Evolutionary conservation across 1,140 invertebrate genomes (phyloP).

Genomic region (Drosophila sucinea): DNA sequence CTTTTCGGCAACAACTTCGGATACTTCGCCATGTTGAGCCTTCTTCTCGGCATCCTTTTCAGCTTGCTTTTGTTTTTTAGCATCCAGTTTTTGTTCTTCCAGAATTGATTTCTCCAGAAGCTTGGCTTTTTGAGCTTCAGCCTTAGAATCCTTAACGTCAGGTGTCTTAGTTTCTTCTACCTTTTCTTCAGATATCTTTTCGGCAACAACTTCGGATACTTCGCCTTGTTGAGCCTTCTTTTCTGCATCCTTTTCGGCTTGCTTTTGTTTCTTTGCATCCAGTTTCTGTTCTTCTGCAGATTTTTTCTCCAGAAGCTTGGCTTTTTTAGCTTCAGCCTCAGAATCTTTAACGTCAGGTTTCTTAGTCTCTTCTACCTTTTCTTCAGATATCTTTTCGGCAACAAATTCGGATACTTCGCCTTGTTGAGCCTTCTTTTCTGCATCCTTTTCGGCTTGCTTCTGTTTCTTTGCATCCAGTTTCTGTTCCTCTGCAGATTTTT

Average conservation of each 20-base stretch:
- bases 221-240: background rate
- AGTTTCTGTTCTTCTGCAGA: slow-evolving; percentile 19
- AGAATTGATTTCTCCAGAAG: slow-evolving; percentile 9
- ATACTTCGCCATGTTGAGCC: background rate
- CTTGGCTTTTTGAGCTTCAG: slow-evolving; percentile 13
- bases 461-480: background rate
- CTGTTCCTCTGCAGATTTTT: background rate
- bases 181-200: slow-evolving; percentile 17
- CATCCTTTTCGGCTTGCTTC: background rate
- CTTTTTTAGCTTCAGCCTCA: slow-evolving; percentile 41
- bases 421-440: background rate
- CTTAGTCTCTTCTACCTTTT: background rate
- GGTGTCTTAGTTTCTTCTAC: background rate
- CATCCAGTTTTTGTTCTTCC: slow-evolving; percentile 24
- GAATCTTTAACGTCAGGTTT: slow-evolving; percentile 3
- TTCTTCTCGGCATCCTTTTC: slow-evolving; percentile 1
- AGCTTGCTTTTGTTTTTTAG: background rate
- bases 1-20: background rate
- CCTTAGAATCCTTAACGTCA: background rate
- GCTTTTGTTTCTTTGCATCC: slow-evolving; percentile 22
- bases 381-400: background rate
- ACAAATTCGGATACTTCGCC: background rate
- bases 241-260: background rate
- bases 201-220: slow-evolving; percentile 16
- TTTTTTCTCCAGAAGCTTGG: slow-evolving; percentile 18